Evolutionary conservation across 2,797 vertebrate genomes (phyloP).

Genomic region (Micrastur ruficollis): DNA sequence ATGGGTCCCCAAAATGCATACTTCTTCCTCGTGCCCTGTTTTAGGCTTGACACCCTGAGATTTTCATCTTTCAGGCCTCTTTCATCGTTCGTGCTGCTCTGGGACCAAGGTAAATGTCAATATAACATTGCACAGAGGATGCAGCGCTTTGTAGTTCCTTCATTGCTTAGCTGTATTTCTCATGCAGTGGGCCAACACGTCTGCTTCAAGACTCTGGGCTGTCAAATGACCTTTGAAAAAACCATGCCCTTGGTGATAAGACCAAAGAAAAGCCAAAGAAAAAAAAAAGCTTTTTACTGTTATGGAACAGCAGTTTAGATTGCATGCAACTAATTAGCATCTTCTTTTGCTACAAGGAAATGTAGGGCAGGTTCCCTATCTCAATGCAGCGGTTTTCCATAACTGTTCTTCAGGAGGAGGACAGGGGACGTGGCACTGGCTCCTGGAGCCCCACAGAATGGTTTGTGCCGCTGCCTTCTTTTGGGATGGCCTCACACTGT

Average conservation of each 20-base stretch:
- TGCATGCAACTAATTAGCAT: background rate
- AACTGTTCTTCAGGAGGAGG: background rate
- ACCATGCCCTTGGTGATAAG: conserved; percentile 16
- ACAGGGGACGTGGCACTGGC: background rate
- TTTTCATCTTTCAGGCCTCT: background rate
- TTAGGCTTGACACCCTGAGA: background rate
- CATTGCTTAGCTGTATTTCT: background rate
- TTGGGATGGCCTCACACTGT: background rate
- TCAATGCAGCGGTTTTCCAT: background rate
- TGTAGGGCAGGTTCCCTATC: background rate
- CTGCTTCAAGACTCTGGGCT: background rate
- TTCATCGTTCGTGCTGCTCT: background rate
- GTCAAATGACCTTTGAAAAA: conserved; percentile 18
- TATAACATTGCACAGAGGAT: background rate
- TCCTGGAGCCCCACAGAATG: accelerated
- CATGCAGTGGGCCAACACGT: accelerated
- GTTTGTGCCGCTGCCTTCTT: background rate
- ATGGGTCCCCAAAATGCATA: accelerated
- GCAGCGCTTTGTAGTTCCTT: background rate
- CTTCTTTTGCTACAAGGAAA: background rate
- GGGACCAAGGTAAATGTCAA: background rate
- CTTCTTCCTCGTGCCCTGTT: background rate
- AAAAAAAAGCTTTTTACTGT: background rate
- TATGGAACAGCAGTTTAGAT: background rate
- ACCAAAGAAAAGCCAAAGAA: background rate